Base-by-base conservation (phyloP, 1,140 invertebrate species). In the Luehdorfia chinensis region DNA sequence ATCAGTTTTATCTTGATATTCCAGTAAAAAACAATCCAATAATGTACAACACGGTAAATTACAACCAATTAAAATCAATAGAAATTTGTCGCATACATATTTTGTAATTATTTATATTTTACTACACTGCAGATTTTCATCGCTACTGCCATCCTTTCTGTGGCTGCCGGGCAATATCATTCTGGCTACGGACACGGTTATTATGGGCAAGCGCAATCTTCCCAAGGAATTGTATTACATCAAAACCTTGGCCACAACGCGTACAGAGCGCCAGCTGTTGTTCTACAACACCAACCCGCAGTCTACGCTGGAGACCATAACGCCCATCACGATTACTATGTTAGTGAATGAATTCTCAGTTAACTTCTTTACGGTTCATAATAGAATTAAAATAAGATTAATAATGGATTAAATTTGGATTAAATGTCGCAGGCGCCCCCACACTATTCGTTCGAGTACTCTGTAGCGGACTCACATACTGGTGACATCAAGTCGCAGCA, bases 401-500 rank as follows among this genome's bases (percentile, higher is more conserved):
- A n/a, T n/a, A n/a, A n/a, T n/a, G 37, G 19, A 21, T 21, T 21
- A 21, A 21, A 76, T 11, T 69, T 67, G 37, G 55, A 74, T 31
- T 39, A 44, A 12, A 16, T 34, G 47, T 49, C 5, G n/a, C 36
- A 68, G 79, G 57, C 63, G 4, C 27, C 62, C 19, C 65, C 65
- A 5, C 57, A 75, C 43, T 60, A 68, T 39, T 65, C 33, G 1
- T 69, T 50, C 36, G 63, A 52, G 25, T 68, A 74, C 50, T 59
- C 67, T 59, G 50, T 60, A 58, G 75, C 84, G 13, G 87, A 88
- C 53, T 68, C 69, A 32, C 83, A 88, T 47, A 88, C 85, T 5
- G 65, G 90, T 3, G 89, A 90, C 59, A 87, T 78, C 66, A 90
- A 90, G 77, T 87, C 71, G 45, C 89, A 89, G 66, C 84, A 88